Percentiles rank a stretch among this genome's conserved stretches.
These are phyloP conservation scores for Xenops minutus DNA, from an alignment of 2,797 vertebrate species.

Conservation along the genomic window DNA sequence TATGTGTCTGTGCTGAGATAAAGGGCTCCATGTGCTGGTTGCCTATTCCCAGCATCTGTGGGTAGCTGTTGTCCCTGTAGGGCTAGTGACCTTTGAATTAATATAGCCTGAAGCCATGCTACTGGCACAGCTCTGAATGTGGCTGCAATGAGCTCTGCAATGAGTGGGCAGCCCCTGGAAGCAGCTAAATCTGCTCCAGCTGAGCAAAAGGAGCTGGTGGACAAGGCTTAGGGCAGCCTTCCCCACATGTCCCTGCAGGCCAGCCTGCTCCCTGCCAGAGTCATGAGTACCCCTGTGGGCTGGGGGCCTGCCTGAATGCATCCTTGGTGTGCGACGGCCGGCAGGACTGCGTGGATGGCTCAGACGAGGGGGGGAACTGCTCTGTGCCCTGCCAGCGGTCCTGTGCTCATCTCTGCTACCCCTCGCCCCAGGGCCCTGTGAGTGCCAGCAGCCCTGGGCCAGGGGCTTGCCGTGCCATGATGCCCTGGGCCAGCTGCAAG, in stretches of 20 bases:
- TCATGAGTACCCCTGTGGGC: slow-evolving; percentile 80
- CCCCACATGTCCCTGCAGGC: slow-evolving; percentile 64
- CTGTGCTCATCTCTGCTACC: slow-evolving; percentile 83
- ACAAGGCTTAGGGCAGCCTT: neutral
- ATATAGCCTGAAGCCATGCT: neutral
- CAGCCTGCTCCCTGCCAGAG: slow-evolving; percentile 69
- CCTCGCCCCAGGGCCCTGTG: slow-evolving; percentile 84
- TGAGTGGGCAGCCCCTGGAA: neutral
- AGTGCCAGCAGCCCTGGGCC: slow-evolving; percentile 53
- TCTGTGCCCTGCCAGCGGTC: slow-evolving; percentile 20
- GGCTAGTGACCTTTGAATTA: neutral
- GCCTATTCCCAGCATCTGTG: neutral
- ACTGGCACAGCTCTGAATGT: neutral
- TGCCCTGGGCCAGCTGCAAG: neutral
- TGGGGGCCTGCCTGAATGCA: slow-evolving; percentile 76
- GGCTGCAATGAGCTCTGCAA: neutral
- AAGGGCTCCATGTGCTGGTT: neutral
- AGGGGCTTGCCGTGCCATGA: neutral
- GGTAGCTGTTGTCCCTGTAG: neutral
- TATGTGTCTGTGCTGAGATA: rapidly evolving
- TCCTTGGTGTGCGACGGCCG: slow-evolving; percentile 78
- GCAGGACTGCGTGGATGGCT: slow-evolving; percentile 81
- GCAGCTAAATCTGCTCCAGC: neutral
- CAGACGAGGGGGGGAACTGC: slow-evolving; percentile 84
- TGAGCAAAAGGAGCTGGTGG: neutral